Evolutionary conservation across 2,888 invertebrate genomes (phyloP).

Genomic region (Coelinius sp.): DNA sequence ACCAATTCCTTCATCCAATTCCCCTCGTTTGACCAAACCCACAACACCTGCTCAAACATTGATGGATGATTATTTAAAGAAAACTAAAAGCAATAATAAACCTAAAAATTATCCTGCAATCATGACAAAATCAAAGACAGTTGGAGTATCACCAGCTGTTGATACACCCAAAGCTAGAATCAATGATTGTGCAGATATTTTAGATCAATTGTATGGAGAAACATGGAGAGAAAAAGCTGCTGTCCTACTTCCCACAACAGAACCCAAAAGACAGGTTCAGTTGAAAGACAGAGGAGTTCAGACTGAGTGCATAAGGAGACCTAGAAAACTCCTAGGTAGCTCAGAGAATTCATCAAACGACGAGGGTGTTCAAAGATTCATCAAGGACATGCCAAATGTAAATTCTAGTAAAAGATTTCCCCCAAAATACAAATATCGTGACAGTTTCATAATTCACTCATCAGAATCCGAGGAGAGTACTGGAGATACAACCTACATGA

Average conservation of each 20-base stretch:
- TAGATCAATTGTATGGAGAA: constrained; percentile 74
- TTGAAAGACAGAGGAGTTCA: constrained; percentile 55
- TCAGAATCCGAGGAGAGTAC: constrained; percentile 55
- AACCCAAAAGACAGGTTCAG: constrained; percentile 46
- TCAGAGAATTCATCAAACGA: constrained; percentile 41
- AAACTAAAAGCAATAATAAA: constrained; percentile 28
- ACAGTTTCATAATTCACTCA: constrained; percentile 62
- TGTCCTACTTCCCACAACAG: constrained; percentile 55
- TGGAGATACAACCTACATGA: constrained; percentile 61
- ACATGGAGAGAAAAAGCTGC: constrained; percentile 72
- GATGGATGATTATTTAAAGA: constrained; percentile 44
- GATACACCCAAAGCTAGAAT: constrained; percentile 41
- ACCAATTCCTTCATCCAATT: neutral
- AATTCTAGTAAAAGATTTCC: constrained; percentile 42
- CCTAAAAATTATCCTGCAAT: constrained; percentile 7
- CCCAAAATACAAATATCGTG: constrained; percentile 38
- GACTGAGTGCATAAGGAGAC: constrained; percentile 57
- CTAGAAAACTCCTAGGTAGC: constrained; percentile 27
- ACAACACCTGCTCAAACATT: constrained; percentile 35
- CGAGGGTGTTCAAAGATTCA: constrained; percentile 47
- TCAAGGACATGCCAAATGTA: constrained; percentile 43
- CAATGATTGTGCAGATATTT: constrained; percentile 62
- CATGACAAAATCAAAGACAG: constrained; percentile 5
- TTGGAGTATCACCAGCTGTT: neutral
- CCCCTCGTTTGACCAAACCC: constrained; percentile 7